A percentile compares a stretch with the other conserved stretches of the same genome.
Conservation (phyloP, 2,113 vertebrate genomes). For the Saguinus imperator region DNA sequence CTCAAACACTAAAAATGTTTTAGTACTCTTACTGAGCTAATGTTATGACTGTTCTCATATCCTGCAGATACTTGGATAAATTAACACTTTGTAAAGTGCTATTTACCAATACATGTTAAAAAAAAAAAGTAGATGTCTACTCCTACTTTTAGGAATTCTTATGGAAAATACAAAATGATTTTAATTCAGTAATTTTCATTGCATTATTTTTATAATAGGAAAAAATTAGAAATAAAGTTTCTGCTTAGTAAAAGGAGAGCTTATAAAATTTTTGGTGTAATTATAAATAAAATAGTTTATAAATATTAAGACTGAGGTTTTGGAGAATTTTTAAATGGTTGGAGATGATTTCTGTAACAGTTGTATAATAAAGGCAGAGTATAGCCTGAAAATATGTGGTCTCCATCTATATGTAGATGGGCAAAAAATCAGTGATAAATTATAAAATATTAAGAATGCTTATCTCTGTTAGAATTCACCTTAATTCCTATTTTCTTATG, state of each 20-base stretch:
- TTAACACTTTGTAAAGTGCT: background rate
- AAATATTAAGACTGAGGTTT: background rate
- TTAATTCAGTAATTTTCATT: background rate
- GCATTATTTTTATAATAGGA: background rate
- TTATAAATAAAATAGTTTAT: background rate
- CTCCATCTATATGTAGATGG: background rate
- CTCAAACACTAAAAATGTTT: background rate
- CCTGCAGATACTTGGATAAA: background rate
- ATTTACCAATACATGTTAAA: background rate
- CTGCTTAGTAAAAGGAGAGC: background rate
- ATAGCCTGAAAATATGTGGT: background rate
- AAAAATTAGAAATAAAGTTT: background rate
- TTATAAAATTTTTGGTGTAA: background rate
- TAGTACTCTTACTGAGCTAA: background rate
- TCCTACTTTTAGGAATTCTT: background rate
- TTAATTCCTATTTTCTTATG: conserved; percentile 32
- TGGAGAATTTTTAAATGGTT: background rate
- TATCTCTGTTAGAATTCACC: conserved; percentile 1
- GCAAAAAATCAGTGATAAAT: background rate
- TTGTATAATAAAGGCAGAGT: background rate
- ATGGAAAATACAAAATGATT: background rate
- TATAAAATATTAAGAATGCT: background rate
- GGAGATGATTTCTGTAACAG: background rate
- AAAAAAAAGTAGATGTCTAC: background rate
- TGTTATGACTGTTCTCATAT: background rate